Conservation (phyloP, 2,888 invertebrate genomes). For the Leucoma salicis region DNA sequence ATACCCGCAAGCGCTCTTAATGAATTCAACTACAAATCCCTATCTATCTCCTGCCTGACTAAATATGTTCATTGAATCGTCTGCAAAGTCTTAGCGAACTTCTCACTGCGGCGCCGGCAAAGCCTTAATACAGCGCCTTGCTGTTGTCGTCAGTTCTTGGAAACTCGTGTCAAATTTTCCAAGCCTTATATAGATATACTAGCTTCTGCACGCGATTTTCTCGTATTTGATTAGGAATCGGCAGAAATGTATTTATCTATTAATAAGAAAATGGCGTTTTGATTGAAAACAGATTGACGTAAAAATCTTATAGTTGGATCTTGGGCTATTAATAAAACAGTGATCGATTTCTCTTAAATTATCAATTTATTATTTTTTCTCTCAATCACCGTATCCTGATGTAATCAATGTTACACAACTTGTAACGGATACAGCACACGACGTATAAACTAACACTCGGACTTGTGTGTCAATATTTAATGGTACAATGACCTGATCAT, state of each 20-base stretch:
- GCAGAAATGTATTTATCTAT: no score
- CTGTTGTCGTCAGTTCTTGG: constrained; percentile 12
- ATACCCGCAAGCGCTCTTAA: no score
- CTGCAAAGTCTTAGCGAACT: constrained; percentile 11
- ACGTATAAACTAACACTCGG: constrained; percentile 8
- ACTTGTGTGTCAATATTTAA: constrained; percentile 49
- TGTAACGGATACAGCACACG: constrained; percentile 1
- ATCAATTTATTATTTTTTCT: constrained; percentile 21
- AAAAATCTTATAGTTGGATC: no score
- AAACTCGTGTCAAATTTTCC: constrained; percentile 3
- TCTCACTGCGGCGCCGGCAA: constrained; percentile 10
- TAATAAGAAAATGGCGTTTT: no score
- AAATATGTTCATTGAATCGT: constrained; percentile 15
- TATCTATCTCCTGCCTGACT: constrained; percentile 17
- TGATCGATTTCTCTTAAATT: constrained; percentile 25
- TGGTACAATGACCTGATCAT: constrained; percentile 44
- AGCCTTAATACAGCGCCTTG: constrained; percentile 19
- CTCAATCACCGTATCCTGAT: constrained; percentile 14
- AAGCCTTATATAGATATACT: no score
- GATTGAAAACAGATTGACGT: no score
- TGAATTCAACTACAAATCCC: constrained; percentile 12
- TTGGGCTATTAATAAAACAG: not conserved
- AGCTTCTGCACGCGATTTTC: no score
- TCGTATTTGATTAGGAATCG: no score
- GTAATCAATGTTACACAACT: constrained; percentile 15